Conservation (phyloP, 2,888 invertebrate genomes). For the Mamestra brassicae region DNA sequence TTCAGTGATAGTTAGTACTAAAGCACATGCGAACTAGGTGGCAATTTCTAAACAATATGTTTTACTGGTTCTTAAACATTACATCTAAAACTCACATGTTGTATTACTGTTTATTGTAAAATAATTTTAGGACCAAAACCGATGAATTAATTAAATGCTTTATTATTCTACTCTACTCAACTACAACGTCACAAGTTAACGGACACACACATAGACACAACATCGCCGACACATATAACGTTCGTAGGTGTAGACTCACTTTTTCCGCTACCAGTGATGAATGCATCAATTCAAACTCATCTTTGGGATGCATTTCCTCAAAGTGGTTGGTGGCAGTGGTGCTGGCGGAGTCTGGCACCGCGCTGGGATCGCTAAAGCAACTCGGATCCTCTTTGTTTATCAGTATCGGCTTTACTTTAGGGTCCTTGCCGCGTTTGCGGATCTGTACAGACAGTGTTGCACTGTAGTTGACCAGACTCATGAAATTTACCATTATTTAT, state of each 20-base stretch:
- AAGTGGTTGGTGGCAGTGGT: constrained; percentile 92
- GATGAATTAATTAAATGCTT: constrained; percentile 14
- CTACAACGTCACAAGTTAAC: constrained; percentile 43
- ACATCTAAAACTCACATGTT: too few species aligned
- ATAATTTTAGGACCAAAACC: constrained; percentile 21
- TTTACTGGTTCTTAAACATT: neutral
- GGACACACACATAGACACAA: constrained; percentile 51
- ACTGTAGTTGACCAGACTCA: constrained; percentile 48
- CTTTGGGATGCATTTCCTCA: constrained; percentile 95
- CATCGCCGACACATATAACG: constrained; percentile 51
- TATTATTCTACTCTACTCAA: constrained; percentile 31
- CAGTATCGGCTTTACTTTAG: constrained; percentile 94
- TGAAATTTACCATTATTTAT: constrained; percentile 21
- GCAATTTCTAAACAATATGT: constrained; percentile 9
- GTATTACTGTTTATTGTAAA: neutral
- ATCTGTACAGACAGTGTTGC: constrained; percentile 83
- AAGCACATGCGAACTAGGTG: constrained; percentile 29
- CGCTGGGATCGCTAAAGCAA: constrained; percentile 89
- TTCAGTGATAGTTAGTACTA: constrained; percentile 29
- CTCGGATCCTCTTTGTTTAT: constrained; percentile 93
- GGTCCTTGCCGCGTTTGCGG: constrained; percentile 93
- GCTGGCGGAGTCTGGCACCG: constrained; percentile 83
- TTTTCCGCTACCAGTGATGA: constrained; percentile 83
- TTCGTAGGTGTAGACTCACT: constrained; percentile 82
- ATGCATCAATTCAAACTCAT: constrained; percentile 92